Base-by-base conservation (phyloP, 2,113 vertebrate species). In the Zapornia atra region DNA sequence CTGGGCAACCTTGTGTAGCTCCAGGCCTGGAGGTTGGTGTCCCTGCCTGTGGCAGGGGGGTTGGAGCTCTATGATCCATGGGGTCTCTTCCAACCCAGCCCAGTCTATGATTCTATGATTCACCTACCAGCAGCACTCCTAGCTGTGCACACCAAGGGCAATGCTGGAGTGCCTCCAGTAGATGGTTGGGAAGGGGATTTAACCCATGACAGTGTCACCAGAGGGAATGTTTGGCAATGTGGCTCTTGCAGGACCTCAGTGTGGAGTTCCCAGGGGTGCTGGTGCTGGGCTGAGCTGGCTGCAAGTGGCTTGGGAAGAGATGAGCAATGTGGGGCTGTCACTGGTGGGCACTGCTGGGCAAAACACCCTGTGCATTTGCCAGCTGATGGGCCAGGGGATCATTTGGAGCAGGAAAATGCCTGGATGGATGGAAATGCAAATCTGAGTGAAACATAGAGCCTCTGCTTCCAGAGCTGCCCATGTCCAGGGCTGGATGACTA, bases 381-480 rank as follows among this genome's bases (percentile, higher is more conserved):
- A 22, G 48, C 21, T 36, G 48, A 16, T 26, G 34, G 22, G 8
- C 54, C 33, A 64, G 33, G 3, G 46, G 24, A n/a, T 19, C 22
- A 5, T 69, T 33, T 65, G 10, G 54, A 69, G 40, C 33, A 85
- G 26, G 26, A 48, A 82, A 63, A 59, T 2, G 1, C 28, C 59
- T 28, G 46, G 25, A 53, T 4, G 4, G 48, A 88, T 0, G 2
- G 59, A 54, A 33, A 34, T 36, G 64, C 18, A 20, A 64, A 53
- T 9, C 3, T 4, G 18, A 88, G n/a, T 7, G 65, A 56, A 63
- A 36, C 1, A 15, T 2, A 22, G 48, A 82, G 48, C 26, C 24
- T 36, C 46, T 0, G 0, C 24, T 61, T 78, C 46, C n/a, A 81
- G 53, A 72, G 19, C 64, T 63, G 31, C 33, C 33, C 0, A 0